Evolutionary conservation across 2,888 invertebrate species (phyloP).

Genomic region (Drosophila koepferae): DNA sequence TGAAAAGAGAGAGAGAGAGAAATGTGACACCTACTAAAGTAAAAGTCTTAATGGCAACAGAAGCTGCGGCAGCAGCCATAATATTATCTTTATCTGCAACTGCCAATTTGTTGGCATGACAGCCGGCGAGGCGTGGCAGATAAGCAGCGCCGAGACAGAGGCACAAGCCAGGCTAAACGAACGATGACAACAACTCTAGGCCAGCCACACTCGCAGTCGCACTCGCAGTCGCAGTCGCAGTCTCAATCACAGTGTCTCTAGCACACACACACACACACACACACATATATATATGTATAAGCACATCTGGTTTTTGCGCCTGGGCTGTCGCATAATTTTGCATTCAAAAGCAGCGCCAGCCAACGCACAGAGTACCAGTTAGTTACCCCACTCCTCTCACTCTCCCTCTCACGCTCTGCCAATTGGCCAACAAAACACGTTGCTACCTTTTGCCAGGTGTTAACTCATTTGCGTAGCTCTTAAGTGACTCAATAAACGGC

Average conservation of each 20-base stretch:
- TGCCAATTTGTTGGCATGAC: constrained; percentile 74
- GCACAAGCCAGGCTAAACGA: constrained; percentile 15
- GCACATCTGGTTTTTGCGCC: constrained; percentile 37
- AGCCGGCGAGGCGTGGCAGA: constrained; percentile 55
- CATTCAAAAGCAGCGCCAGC: constrained; percentile 56
- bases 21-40: constrained; percentile 79
- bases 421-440: constrained; percentile 28
- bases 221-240: neutral
- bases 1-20: constrained; percentile 27
- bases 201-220: neutral
- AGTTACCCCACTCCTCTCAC: neutral
- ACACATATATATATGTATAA: too few species aligned
- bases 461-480: constrained; percentile 76
- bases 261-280: constrained; percentile 15
- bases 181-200: constrained; percentile 24
- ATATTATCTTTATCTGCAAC: constrained; percentile 79
- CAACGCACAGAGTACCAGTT: constrained; percentile 8
- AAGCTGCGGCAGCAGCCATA: constrained; percentile 56
- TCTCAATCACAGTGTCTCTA: neutral
- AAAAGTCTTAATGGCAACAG: constrained; percentile 58
- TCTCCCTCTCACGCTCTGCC: neutral
- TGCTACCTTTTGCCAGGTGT: constrained; percentile 66
- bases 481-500: constrained; percentile 79
- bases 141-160: constrained; percentile 26
- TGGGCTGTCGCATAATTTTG: constrained; percentile 72